A percentile compares a stretch with the other conserved stretches of the same genome.
Evolutionary conservation across 2,113 vertebrate genomes (phyloP).

Genomic region (Rana temporaria): DNA sequence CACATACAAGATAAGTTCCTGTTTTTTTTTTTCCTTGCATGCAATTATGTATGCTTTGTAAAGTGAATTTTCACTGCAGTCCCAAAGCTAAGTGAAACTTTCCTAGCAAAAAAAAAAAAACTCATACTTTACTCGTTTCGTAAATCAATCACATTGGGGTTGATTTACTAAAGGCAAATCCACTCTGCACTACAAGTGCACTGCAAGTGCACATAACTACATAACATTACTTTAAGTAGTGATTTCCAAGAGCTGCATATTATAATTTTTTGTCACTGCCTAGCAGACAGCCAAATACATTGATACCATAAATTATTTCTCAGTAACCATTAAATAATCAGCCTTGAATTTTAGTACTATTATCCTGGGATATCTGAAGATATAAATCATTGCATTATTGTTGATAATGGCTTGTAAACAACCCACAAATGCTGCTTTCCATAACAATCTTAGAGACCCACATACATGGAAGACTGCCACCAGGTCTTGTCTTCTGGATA

Average conservation of each 20-base stretch:
- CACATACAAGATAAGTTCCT: too few relatives aligned
- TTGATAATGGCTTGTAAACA: conserved; percentile 9
- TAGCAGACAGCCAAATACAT: conserved; percentile 31
- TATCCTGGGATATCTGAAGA: conserved; percentile 13
- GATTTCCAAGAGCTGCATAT: neutral
- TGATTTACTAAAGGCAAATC: too few relatives aligned
- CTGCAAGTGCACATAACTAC: too few relatives aligned
- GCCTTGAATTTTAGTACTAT: conserved; percentile 11
- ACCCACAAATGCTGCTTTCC: neutral
- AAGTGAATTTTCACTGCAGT: too few relatives aligned
- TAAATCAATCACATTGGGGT: too few relatives aligned
- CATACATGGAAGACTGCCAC: neutral
- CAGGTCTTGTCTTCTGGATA: neutral
- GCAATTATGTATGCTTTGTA: too few relatives aligned
- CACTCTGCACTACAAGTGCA: too few relatives aligned
- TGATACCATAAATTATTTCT: conserved; percentile 36
- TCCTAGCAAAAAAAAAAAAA: too few relatives aligned
- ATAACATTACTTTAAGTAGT: neutral
- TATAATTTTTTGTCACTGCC: conserved; percentile 11
- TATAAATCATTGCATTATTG: conserved; percentile 31
- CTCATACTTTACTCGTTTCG: too few relatives aligned
- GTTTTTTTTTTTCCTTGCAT: too few relatives aligned
- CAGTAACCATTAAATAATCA: conserved; percentile 35
- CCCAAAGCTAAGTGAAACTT: too few relatives aligned
- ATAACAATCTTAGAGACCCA: neutral